Conservation (phyloP, 1,140 invertebrate species). For the Pseudoatta argentina region DNA sequence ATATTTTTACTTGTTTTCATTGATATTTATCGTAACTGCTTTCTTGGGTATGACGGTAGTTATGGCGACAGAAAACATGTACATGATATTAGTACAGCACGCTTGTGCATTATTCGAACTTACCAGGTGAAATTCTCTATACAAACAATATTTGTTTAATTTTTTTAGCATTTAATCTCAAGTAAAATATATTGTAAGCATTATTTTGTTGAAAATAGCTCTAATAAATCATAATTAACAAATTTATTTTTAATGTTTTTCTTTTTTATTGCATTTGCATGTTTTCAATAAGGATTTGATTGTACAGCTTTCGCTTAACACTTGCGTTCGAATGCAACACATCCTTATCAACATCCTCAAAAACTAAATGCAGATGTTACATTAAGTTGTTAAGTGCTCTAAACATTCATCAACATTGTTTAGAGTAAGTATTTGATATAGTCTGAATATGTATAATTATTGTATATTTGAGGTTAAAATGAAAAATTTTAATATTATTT, state of each 20-base stretch:
- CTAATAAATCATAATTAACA: not conserved
- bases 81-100: constrained; percentile 38
- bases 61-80: constrained; percentile 47
- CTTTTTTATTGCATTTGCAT: not conserved
- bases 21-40: not conserved
- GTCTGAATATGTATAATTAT: not conserved
- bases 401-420: constrained; percentile 48
- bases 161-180: constrained; percentile 19
- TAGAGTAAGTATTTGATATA: constrained; percentile 22
- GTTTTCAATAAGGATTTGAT: constrained; percentile 6
- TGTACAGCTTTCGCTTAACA: constrained; percentile 26
- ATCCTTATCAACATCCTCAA: not conserved
- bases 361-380: not conserved
- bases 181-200: not conserved
- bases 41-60: constrained; percentile 38
- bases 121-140: constrained; percentile 25
- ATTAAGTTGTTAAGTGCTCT: constrained; percentile 24
- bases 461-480: not conserved
- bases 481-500: constrained; percentile 5
- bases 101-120: constrained; percentile 24
- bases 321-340: not conserved
- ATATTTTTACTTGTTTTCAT: constrained; percentile 6
- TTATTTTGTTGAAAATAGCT: not conserved
- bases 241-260: not conserved
- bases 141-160: not conserved